Base-by-base conservation (phyloP, 1,140 invertebrate species). In the Philotrypesis tridentata region DNA sequence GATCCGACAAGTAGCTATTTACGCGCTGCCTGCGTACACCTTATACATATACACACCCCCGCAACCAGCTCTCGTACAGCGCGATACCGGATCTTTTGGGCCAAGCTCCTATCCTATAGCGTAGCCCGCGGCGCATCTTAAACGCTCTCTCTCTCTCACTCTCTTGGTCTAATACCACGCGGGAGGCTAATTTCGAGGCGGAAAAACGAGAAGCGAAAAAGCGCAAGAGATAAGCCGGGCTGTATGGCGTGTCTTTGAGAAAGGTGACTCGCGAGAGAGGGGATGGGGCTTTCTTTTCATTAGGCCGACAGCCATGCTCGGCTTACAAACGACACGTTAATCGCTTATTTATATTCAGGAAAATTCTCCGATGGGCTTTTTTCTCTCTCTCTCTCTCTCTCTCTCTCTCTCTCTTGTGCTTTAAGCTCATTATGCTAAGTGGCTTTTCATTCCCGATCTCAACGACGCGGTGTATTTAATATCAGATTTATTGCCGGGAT, bases 1-100 rank as follows among this genome's bases (percentile, higher is more conserved):
- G 88, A 91, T 88, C 90, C 90, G 90, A 91, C 88, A 91, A 91
- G 89, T 91, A 91, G 89, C 89, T 90, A 91, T 91, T 91, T 91
- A 90, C 84, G 89, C 89, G 88, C 88, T 88, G 83, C 86, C 85
- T 72, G 84, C 48, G 48, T 55, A 55, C 48, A 55, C 21, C 48
- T 55, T 55, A n/a, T 17, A 82, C 83, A 82, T 82, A 85, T 84
- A 79, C n/a, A n/a, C n/a, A n/a, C n/a, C n/a, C n/a, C n/a, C n/a
- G n/a, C n/a, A n/a, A n/a, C n/a, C n/a, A n/a, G n/a, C n/a, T n/a
- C n/a, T n/a, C n/a, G n/a, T n/a, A n/a, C n/a, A 68, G 43, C 78
- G 43, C 29, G 71, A 84, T 84, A 79, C 55, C 63, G 80, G 71
- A 74, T 80, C 27, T 79, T 33, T 21, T 29, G 72, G 60, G 33